Percentiles rank a stretch among this genome's conserved stretches.
Conservation (phyloP, 2,888 invertebrate genomes). For the Apamea monoglypha region DNA sequence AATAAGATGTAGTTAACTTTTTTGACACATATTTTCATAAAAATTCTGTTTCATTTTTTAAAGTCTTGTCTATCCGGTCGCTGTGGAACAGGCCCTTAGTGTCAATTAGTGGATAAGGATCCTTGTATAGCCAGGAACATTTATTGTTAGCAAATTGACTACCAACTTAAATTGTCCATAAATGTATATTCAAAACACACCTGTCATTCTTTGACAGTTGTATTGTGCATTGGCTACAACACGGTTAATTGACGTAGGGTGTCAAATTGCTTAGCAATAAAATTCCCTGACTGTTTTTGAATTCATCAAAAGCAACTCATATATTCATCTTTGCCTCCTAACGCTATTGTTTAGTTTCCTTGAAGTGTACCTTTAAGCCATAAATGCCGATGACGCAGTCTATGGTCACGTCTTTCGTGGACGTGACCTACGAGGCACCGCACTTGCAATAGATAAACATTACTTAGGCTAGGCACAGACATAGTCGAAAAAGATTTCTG, state of each 20-base stretch:
- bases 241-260: not conserved
- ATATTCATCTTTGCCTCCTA: not conserved
- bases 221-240: not conserved
- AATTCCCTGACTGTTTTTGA: not conserved
- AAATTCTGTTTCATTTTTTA: not conserved
- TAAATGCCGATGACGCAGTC: not conserved
- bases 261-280: not conserved
- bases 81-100: too few species aligned
- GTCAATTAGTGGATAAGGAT: not conserved
- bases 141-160: not conserved
- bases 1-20: not conserved
- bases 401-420: not conserved
- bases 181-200: not conserved
- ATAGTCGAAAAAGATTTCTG: not conserved
- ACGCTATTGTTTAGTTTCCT: conserved; percentile 11
- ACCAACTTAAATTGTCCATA: not conserved
- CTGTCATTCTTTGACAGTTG: not conserved
- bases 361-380: not conserved
- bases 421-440: conserved; percentile 20
- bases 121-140: not conserved
- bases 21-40: too few species aligned
- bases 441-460: not conserved
- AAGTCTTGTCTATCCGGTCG: not conserved
- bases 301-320: not conserved
- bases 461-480: not conserved